These are phyloP conservation scores for Enteromius unitaeniatus DNA, from an alignment of 2,797 vertebrate species.

Conservation along the genomic window DNA sequence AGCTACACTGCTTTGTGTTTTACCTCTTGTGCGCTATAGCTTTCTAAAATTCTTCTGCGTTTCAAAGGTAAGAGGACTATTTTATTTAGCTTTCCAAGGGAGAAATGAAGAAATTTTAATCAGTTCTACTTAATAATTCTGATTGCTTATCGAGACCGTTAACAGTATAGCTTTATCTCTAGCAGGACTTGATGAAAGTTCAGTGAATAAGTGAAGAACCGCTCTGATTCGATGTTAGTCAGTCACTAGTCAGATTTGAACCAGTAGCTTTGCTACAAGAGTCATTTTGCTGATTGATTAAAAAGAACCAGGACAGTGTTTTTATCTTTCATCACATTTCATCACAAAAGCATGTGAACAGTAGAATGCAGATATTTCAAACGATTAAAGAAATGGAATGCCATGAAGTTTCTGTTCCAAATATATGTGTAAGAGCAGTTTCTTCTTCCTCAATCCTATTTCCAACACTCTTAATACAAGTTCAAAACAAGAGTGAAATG, in stretches of 20 bases:
- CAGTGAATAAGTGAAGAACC: neutral
- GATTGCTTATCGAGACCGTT: neutral
- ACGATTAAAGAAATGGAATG: neutral
- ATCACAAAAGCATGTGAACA: neutral
- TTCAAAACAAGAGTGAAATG: neutral
- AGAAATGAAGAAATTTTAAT: neutral
- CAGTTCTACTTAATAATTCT: neutral
- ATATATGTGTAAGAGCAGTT: neutral
- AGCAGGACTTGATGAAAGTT: neutral
- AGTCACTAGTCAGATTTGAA: neutral
- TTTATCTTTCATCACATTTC: neutral
- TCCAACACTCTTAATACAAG: neutral
- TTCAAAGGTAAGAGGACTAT: slow-evolving; percentile 14
- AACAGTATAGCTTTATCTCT: neutral
- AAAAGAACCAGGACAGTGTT: neutral
- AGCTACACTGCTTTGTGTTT: neutral
- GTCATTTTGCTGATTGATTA: neutral
- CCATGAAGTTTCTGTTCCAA: neutral
- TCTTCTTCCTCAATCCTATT: neutral
- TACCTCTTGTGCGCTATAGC: neutral
- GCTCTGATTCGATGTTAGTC: neutral
- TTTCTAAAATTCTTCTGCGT: neutral
- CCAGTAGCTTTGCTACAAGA: neutral
- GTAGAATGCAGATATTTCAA: neutral
- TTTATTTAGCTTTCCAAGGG: neutral